Conservation (phyloP, 1,140 invertebrate genomes). For the Lepidurus apus region DNA sequence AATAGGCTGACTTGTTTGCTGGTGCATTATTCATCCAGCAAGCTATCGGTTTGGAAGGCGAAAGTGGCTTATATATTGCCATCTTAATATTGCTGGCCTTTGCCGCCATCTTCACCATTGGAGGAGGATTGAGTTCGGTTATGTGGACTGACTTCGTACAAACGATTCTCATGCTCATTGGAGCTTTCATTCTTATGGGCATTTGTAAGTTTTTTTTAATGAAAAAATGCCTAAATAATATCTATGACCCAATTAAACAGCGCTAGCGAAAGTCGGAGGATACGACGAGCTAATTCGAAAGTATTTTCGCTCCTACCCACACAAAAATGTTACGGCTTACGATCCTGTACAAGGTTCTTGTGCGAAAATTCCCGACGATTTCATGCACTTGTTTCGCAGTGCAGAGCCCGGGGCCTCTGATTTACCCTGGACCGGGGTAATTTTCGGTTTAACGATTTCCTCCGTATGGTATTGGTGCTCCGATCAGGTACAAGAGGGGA, state of each 20-base stretch:
- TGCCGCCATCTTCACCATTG: slow-evolving; percentile 50
- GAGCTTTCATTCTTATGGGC: slow-evolving; percentile 51
- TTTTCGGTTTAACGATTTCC: slow-evolving; percentile 50
- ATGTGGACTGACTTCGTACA: slow-evolving; percentile 57
- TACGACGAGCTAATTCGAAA: slow-evolving; percentile 44
- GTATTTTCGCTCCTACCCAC: slow-evolving; percentile 44
- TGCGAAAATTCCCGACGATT: slow-evolving; percentile 45
- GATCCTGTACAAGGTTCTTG: slow-evolving; percentile 38
- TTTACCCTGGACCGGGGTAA: slow-evolving; percentile 52
- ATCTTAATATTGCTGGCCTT: slow-evolving; percentile 50
- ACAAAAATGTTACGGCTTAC: slow-evolving; percentile 36
- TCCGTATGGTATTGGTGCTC: slow-evolving; percentile 56
- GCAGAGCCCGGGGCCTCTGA: slow-evolving; percentile 43
- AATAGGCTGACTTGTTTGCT: slow-evolving; percentile 52
- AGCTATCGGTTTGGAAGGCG: slow-evolving; percentile 44
- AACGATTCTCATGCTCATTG: slow-evolving; percentile 54
- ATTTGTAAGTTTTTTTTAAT: slow-evolving; percentile 43
- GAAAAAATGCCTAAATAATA: too few species aligned
- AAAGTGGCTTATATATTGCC: slow-evolving; percentile 49
- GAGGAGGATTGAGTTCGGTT: slow-evolving; percentile 53
- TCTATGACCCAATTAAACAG: slow-evolving; percentile 39
- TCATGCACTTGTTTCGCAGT: slow-evolving; percentile 51
- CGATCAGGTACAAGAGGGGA: slow-evolving; percentile 46
- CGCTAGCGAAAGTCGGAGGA: slow-evolving; percentile 51
- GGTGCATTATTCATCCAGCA: slow-evolving; percentile 53